A percentile compares a stretch with the other conserved stretches of the same genome.
Evolutionary conservation across 2,797 vertebrate genomes (phyloP).

Genomic region (Florisuga fusca): DNA sequence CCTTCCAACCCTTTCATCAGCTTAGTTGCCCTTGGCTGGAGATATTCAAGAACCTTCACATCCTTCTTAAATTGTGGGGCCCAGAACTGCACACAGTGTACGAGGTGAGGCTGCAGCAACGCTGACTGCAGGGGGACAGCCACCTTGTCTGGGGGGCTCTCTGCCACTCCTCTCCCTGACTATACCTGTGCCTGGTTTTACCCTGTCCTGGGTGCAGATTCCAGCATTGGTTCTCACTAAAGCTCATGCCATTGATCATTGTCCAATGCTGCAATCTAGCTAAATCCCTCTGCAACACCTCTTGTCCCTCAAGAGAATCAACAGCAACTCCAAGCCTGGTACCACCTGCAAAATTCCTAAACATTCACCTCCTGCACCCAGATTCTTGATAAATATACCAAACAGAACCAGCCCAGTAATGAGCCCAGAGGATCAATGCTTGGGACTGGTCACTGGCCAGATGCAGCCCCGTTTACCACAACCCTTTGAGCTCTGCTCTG

Average conservation of each 20-base stretch:
- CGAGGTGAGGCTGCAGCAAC: accelerated
- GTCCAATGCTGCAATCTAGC: neutral
- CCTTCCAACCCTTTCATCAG: neutral
- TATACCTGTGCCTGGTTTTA: accelerated
- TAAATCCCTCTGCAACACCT: neutral
- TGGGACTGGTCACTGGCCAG: accelerated
- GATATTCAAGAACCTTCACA: accelerated
- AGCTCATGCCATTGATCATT: neutral
- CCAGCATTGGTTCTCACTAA: accelerated
- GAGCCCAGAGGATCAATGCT: neutral
- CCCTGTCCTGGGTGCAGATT: accelerated
- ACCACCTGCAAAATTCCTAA: neutral
- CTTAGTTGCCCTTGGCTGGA: neutral
- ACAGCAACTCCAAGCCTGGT: neutral
- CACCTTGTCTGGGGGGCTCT: neutral
- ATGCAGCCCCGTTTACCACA: neutral
- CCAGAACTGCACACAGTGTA: neutral
- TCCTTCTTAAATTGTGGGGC: neutral
- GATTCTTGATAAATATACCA: accelerated
- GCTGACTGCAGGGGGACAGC: accelerated
- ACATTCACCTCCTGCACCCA: neutral
- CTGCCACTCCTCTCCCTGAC: accelerated
- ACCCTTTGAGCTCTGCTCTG: no score
- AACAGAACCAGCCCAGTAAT: neutral
- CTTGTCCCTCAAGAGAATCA: neutral